Evolutionary conservation across 2,797 vertebrate species (phyloP).

Genomic region (Crypturellus tataupa): DNA sequence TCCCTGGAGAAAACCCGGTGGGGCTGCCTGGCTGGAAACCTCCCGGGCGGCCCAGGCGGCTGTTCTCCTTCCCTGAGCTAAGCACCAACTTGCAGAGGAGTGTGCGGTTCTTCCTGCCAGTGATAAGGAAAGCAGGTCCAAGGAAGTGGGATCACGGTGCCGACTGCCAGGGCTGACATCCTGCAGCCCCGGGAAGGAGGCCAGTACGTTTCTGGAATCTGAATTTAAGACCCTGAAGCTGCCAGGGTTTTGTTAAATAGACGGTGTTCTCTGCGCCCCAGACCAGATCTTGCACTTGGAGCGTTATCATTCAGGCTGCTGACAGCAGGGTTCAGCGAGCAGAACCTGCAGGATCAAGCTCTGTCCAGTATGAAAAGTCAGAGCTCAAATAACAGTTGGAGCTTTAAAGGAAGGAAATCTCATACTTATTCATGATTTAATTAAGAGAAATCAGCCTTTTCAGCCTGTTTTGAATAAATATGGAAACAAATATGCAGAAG

Average conservation of each 20-base stretch:
- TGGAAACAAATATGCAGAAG: constrained; percentile 24
- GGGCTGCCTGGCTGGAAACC: background rate
- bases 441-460: constrained; percentile 38
- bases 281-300: constrained; percentile 53
- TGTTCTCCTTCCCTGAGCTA: background rate
- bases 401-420: constrained; percentile 44
- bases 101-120: background rate
- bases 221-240: constrained; percentile 6
- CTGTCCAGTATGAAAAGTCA: background rate
- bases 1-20: accelerated
- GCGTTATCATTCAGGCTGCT: background rate
- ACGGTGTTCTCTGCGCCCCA: background rate
- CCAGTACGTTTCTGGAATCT: background rate
- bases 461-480: constrained; percentile 34
- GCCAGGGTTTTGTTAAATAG: constrained; percentile 32
- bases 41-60: background rate
- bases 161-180: constrained; percentile 7
- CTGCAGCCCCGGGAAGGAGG: constrained; percentile 10
- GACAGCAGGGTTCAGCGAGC: constrained; percentile 35
- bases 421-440: constrained; percentile 67
- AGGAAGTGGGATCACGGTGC: background rate
- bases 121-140: background rate
- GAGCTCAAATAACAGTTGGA: constrained; percentile 28
- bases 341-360: constrained; percentile 20
- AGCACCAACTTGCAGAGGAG: background rate